phyloP scores from a whole-genome alignment of 2,113 vertebrate species.

The Patagioenas fasciata region DNA sequence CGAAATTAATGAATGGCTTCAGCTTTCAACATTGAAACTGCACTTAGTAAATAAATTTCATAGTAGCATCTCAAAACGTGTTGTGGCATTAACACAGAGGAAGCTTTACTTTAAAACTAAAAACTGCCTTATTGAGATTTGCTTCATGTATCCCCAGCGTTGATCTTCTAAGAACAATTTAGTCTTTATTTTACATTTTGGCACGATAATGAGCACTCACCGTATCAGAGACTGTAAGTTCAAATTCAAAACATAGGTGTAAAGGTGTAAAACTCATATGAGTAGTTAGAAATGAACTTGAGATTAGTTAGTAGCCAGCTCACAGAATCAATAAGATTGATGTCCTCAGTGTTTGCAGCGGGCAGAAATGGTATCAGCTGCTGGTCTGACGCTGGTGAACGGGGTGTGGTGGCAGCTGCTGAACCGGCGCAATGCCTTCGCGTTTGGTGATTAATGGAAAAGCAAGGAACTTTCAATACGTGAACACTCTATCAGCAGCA shows the following conservation, averaged over 20 bases:
- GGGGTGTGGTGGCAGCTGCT: background rate
- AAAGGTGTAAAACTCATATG: background rate
- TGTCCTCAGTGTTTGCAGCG: background rate
- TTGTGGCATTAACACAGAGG: background rate
- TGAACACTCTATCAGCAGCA: background rate
- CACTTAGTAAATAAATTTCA: background rate
- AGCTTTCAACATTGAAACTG: rapidly evolving
- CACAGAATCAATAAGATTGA: background rate
- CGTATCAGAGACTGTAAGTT: background rate
- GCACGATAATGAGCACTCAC: background rate
- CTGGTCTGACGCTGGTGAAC: background rate
- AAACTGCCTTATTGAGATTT: background rate
- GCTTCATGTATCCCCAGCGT: background rate
- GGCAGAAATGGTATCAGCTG: background rate
- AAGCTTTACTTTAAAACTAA: background rate
- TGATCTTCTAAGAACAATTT: background rate
- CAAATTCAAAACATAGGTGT: background rate
- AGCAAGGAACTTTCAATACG: background rate
- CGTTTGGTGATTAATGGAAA: background rate
- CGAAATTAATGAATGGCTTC: background rate
- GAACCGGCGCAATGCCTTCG: background rate
- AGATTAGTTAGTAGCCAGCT: background rate
- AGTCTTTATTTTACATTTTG: background rate
- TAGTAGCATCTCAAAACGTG: background rate
- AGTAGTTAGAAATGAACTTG: background rate